A percentile compares a stretch with the other conserved stretches of the same genome.
phyloP scores from a whole-genome alignment of 1,140 invertebrate genomes.

The Cryptotermes secundus region DNA sequence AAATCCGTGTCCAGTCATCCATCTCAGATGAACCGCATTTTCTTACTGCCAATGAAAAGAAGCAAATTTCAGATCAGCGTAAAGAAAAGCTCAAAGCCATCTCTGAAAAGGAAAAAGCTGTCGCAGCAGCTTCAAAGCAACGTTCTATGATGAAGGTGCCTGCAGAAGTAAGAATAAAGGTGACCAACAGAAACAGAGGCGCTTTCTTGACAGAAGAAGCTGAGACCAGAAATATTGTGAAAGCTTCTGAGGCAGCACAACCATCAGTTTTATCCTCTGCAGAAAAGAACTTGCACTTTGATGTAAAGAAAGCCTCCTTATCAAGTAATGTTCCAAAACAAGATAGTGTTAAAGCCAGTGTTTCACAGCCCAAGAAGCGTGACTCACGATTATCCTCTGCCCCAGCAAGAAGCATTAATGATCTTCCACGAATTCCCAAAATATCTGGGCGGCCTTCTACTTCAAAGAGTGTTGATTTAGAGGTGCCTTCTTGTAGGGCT shows the following conservation, averaged over 20 bases:
- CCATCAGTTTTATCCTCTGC: not conserved
- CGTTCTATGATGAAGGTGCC: not conserved
- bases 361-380: not conserved
- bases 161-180: constrained; percentile 7
- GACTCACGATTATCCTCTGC: not conserved
- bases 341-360: not conserved
- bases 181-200: not conserved
- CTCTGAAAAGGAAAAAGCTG: not conserved
- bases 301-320: not conserved
- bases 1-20: not conserved
- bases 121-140: not conserved
- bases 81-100: not conserved
- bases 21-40: not conserved
- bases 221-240: not conserved
- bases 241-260: not conserved
- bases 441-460: not conserved
- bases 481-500: not conserved
- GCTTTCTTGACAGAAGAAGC: not conserved
- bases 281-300: not conserved
- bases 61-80: not conserved
- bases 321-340: not conserved
- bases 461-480: not conserved
- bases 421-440: not conserved
- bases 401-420: not conserved
- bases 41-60: not conserved